Evolutionary conservation across 2,797 vertebrate genomes (phyloP).

Genomic region (Serranus cabrilla): DNA sequence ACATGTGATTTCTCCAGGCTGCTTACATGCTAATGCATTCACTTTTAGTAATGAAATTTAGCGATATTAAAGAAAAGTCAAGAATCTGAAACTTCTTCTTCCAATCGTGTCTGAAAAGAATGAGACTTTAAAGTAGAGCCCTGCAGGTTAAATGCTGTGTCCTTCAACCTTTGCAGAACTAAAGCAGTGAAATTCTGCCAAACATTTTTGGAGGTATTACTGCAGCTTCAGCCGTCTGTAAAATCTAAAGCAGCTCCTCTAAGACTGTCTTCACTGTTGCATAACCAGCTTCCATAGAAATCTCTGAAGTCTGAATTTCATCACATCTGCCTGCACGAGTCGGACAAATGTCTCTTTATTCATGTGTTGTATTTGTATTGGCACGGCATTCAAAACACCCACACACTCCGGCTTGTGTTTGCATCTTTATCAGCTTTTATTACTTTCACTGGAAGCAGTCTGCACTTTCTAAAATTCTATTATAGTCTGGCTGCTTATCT

Average conservation of each 20-base stretch:
- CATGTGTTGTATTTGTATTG: too few relatives aligned
- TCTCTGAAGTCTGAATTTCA: background rate
- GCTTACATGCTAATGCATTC: too few relatives aligned
- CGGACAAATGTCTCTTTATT: background rate
- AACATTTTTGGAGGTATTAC: background rate
- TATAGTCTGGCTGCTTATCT: too few relatives aligned
- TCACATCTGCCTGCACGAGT: background rate
- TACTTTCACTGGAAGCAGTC: background rate
- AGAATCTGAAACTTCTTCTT: background rate
- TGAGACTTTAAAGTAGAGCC: background rate
- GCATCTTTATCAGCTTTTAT: background rate
- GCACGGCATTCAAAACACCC: background rate
- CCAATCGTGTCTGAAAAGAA: background rate
- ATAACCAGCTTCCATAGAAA: background rate
- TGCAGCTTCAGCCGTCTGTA: background rate
- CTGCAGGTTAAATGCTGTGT: background rate
- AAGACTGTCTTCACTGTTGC: constrained; percentile 4
- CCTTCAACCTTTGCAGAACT: background rate
- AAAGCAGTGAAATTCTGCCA: background rate
- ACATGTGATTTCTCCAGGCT: too few relatives aligned
- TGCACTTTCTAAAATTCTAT: background rate
- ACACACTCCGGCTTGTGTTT: background rate
- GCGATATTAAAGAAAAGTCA: background rate
- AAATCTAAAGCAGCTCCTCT: constrained; percentile 1
- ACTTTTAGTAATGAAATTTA: too few relatives aligned